Percentiles rank a stretch among this genome's conserved stretches.
Conservation (phyloP, 2,113 vertebrate species). For the Phyllostomus hastatus region DNA sequence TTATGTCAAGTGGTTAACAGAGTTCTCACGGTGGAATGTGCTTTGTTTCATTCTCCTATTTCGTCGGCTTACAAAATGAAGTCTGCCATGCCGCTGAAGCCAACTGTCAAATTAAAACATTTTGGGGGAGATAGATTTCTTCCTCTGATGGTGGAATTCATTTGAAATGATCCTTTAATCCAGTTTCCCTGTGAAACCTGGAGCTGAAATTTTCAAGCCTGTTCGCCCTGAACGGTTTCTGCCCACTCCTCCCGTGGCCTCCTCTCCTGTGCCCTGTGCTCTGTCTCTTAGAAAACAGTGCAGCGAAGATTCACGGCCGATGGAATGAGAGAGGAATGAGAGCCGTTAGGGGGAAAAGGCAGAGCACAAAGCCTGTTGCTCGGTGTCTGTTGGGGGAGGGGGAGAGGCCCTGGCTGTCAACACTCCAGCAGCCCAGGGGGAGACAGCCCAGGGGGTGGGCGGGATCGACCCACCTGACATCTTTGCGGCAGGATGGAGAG, state of each 20-base stretch:
- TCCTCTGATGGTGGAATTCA: slow-evolving; percentile 73
- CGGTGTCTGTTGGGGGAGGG: slow-evolving; percentile 8
- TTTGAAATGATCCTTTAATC: slow-evolving; percentile 72
- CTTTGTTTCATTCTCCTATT: slow-evolving; percentile 59
- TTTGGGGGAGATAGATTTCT: slow-evolving; percentile 63
- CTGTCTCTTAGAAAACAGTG: neutral
- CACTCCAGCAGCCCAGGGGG: neutral
- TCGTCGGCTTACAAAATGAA: slow-evolving; percentile 61
- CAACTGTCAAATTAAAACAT: slow-evolving; percentile 72
- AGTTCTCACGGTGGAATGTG: slow-evolving; percentile 2
- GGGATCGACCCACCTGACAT: neutral
- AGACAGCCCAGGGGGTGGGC: rapidly evolving
- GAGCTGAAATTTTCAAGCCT: slow-evolving; percentile 55
- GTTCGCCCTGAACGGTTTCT: neutral
- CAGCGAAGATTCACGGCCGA: neutral
- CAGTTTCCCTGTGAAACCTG: slow-evolving; percentile 48
- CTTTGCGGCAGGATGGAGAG: neutral
- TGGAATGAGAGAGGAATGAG: too few species aligned
- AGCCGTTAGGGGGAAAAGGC: slow-evolving; percentile 21
- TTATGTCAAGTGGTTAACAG: slow-evolving; percentile 54
- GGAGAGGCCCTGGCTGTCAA: neutral
- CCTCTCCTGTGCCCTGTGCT: neutral
- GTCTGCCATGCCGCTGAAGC: slow-evolving; percentile 69
- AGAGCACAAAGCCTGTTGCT: slow-evolving; percentile 1
- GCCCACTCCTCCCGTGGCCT: too few species aligned